These are phyloP conservation scores for Pseudochirops cupreus DNA, from an alignment of 2,797 vertebrate species.

Conservation along the genomic window DNA sequence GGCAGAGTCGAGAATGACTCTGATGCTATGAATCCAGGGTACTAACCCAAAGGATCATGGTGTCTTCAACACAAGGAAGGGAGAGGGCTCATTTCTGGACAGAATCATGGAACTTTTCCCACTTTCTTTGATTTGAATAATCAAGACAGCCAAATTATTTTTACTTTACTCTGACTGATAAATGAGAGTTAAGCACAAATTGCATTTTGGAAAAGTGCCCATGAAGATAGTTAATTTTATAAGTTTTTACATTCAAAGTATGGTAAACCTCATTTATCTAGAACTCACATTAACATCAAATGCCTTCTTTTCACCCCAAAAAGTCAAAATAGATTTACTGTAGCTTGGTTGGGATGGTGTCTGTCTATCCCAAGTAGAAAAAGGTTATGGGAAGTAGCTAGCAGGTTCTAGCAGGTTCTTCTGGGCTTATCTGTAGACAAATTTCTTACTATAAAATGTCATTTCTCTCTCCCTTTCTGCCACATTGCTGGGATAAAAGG, in stretches of 20 bases:
- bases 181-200: not conserved
- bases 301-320: constrained; percentile 21
- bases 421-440: not conserved
- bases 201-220: constrained; percentile 50
- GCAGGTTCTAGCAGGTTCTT: not conserved
- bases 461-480: constrained; percentile 22
- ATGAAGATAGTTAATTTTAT: constrained; percentile 33
- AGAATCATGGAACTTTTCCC: not conserved
- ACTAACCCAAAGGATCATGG: not conserved
- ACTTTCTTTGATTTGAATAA: not conserved
- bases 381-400: constrained; percentile 17
- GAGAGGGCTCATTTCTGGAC: not conserved
- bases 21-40: not conserved
- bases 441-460: constrained; percentile 10
- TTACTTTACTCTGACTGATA: constrained; percentile 54
- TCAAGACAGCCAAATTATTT: constrained; percentile 52
- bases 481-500: not conserved
- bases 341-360: constrained; percentile 23
- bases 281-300: constrained; percentile 17
- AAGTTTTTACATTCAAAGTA: constrained; percentile 48
- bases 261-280: constrained; percentile 30
- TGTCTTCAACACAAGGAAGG: not conserved
- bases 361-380: constrained; percentile 21
- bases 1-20: not conserved
- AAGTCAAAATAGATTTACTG: constrained; percentile 35